These are phyloP conservation scores for Mactra quadrangularis DNA, from an alignment of 1,140 invertebrate species.

Conservation along the genomic window DNA sequence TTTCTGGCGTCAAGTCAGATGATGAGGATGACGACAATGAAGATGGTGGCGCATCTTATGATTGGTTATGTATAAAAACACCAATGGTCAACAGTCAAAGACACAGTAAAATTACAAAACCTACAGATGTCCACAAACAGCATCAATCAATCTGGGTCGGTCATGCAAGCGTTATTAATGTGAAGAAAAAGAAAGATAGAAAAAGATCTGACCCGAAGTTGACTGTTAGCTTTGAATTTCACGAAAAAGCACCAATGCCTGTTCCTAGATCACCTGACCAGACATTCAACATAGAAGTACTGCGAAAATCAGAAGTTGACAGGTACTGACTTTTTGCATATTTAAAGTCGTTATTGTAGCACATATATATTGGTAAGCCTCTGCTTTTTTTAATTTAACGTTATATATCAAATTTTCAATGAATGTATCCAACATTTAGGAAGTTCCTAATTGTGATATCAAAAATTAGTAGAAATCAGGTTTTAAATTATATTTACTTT, in stretches of 20 bases:
- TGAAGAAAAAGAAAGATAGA: slow-evolving; percentile 30
- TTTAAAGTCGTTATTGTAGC: too few relatives aligned
- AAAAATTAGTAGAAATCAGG: too few relatives aligned
- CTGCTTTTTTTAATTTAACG: background rate
- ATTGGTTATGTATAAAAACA: slow-evolving; percentile 42
- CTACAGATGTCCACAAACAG: background rate
- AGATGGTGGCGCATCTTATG: background rate
- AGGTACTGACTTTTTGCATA: too few relatives aligned
- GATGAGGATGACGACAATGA: slow-evolving; percentile 11
- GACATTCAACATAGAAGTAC: slow-evolving; percentile 36
- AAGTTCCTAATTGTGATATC: too few relatives aligned
- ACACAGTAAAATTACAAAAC: too few relatives aligned
- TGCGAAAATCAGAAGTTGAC: slow-evolving; percentile 61
- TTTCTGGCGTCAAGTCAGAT: slow-evolving; percentile 35
- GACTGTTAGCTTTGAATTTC: slow-evolving; percentile 27
- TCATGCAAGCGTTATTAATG: slow-evolving; percentile 19
- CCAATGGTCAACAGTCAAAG: background rate
- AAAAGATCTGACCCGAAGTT: background rate
- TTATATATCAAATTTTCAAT: too few relatives aligned
- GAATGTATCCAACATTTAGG: too few relatives aligned
- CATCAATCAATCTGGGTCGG: slow-evolving; percentile 1
- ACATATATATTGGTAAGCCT: background rate
- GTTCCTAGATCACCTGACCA: background rate
- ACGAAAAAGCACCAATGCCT: background rate
- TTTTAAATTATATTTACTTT: background rate